A percentile compares a stretch with the other conserved stretches of the same genome.
These are phyloP conservation scores for Zygaena filipendulae DNA, from an alignment of 2,888 invertebrate genomes.

Conservation along the genomic window DNA sequence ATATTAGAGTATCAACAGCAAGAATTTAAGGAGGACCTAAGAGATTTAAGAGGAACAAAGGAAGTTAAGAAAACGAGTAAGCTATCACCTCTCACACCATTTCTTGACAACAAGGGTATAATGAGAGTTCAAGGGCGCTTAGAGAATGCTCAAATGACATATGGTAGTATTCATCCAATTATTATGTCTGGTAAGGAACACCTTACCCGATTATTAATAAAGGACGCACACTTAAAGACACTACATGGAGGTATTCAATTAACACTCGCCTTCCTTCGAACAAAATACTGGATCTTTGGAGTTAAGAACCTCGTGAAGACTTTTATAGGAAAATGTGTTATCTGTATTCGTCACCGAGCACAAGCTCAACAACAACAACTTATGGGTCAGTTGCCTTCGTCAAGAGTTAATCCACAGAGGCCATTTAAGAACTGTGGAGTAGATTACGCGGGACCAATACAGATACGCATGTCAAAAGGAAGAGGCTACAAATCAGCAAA, in stretches of 20 bases:
- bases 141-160: constrained; percentile 11
- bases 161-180: constrained; percentile 13
- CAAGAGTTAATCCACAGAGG: constrained; percentile 6
- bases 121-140: constrained; percentile 19
- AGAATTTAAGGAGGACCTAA: constrained; percentile 11
- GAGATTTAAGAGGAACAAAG: too few relatives aligned
- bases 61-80: constrained; percentile 7
- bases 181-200: constrained; percentile 15
- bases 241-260: constrained; percentile 14
- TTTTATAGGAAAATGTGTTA: constrained; percentile 5
- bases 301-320: constrained; percentile 6
- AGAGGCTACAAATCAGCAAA: constrained; percentile 8
- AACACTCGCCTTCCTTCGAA: constrained; percentile 8
- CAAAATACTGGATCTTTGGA: constrained; percentile 11
- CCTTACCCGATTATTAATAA: constrained; percentile 14
- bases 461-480: constrained; percentile 9
- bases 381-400: constrained; percentile 10
- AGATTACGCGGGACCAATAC: constrained; percentile 12
- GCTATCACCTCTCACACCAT: constrained; percentile 16
- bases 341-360: constrained; percentile 5
- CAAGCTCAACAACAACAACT: constrained; percentile 6
- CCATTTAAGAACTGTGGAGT: constrained; percentile 11
- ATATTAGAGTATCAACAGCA: constrained; percentile 13
- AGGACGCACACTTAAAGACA: constrained; percentile 17
- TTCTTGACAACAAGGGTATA: constrained; percentile 11